phyloP scores from a whole-genome alignment of 2,888 invertebrate genomes.

The Aleiodes alternator region DNA sequence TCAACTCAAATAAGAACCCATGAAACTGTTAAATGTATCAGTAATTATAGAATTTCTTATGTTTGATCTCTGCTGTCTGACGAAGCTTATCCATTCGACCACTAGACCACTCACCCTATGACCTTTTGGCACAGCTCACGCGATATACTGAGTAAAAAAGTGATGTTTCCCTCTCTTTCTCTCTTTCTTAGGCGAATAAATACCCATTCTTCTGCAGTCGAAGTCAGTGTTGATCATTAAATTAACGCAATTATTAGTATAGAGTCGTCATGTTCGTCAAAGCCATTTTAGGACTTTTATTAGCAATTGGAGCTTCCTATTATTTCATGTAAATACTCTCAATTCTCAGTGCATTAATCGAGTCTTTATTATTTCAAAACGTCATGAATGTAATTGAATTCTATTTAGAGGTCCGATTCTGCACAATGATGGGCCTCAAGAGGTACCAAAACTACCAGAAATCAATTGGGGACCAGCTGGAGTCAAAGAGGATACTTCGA shows the following conservation, averaged over 20 bases:
- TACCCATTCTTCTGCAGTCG: too few relatives aligned
- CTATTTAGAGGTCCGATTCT: neutral
- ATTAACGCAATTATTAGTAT: too few relatives aligned
- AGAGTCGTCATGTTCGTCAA: neutral
- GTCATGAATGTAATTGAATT: neutral
- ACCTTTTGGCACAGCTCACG: too few relatives aligned
- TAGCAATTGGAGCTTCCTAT: constrained; percentile 23
- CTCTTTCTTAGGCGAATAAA: too few relatives aligned
- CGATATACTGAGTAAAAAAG: too few relatives aligned
- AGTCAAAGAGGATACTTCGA: constrained; percentile 6
- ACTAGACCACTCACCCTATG: too few relatives aligned
- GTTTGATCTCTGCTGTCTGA: too few relatives aligned
- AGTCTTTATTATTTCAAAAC: neutral
- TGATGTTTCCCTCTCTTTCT: neutral
- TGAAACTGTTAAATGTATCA: too few relatives aligned
- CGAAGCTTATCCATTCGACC: too few relatives aligned
- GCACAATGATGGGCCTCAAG: constrained; percentile 9
- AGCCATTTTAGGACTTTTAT: neutral
- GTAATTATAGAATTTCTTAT: too few relatives aligned
- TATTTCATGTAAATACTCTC: neutral
- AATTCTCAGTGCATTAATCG: neutral
- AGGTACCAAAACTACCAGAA: neutral
- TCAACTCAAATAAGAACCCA: too few relatives aligned
- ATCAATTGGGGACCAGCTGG: constrained; percentile 8
- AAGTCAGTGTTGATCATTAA: too few relatives aligned